phyloP scores from a whole-genome alignment of 2,888 invertebrate species.

The Chloromyia formosa region DNA sequence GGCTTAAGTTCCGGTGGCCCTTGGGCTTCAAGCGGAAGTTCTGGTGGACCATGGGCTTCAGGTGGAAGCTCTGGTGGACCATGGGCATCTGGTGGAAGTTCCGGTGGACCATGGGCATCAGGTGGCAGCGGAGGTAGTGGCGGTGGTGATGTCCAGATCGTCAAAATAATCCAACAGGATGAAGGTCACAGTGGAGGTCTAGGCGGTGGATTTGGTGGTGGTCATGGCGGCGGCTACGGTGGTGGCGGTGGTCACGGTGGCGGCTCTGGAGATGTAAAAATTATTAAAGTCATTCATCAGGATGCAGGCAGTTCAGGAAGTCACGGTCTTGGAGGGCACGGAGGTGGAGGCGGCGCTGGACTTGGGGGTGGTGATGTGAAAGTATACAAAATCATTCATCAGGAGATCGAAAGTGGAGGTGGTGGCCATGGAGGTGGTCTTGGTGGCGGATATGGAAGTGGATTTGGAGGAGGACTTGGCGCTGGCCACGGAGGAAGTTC shows the following conservation, averaged over 20 bases:
- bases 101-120: conserved; percentile 33
- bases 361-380: conserved; percentile 28
- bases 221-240: conserved; percentile 16
- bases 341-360: conserved; percentile 6
- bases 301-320: conserved; percentile 27
- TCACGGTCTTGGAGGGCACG: conserved; percentile 21
- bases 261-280: conserved; percentile 20
- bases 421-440: conserved; percentile 10
- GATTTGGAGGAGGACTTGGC: conserved; percentile 10
- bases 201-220: conserved; percentile 23
- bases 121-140: conserved; percentile 26
- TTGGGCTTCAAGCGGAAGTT: conserved; percentile 12
- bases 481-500: conserved; percentile 9
- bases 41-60: conserved; percentile 28
- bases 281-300: conserved; percentile 35
- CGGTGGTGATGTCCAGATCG: conserved; percentile 29
- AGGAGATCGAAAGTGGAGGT: conserved; percentile 3
- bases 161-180: conserved; percentile 28
- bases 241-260: conserved; percentile 20
- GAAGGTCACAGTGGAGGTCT: conserved; percentile 6
- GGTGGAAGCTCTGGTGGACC: conserved; percentile 12
- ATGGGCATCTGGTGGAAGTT: conserved; percentile 22
- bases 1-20: conserved; percentile 5
- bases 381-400: conserved; percentile 26
- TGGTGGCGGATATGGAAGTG: conserved; percentile 17